Evolutionary conservation across 2,888 invertebrate species (phyloP).

Genomic region (Notocelia uddmanniana): DNA sequence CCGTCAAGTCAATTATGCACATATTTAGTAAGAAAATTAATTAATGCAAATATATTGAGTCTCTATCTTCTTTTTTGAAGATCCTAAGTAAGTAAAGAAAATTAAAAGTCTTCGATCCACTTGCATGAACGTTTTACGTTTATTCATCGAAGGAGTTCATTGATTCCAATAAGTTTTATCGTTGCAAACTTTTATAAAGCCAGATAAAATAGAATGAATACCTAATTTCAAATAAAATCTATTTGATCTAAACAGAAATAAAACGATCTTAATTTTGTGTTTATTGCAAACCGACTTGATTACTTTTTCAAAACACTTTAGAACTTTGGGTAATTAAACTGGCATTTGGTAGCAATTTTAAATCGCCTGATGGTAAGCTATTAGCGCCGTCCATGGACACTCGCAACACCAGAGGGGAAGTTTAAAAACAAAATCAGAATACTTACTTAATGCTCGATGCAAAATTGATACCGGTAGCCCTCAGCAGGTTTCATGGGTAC

Average conservation of each 20-base stretch:
- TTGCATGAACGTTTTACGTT: conserved; percentile 1
- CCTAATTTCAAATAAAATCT: background rate
- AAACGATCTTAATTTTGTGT: conserved; percentile 5
- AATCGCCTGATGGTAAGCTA: no score
- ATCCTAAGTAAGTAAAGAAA: no score
- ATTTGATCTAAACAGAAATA: background rate
- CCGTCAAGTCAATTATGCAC: no score
- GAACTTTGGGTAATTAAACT: conserved; percentile 4
- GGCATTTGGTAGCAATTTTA: background rate
- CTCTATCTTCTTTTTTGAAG: background rate
- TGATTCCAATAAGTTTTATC: conserved; percentile 15
- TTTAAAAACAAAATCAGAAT: no score
- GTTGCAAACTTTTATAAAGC: conserved; percentile 3
- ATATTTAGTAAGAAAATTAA: no score
- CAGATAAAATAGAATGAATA: conserved; percentile 3
- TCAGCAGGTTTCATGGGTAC: no score
- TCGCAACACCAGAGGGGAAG: no score
- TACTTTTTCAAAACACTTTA: conserved; percentile 11
- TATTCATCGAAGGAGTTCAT: conserved; percentile 6
- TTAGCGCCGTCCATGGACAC: no score
- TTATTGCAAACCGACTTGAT: conserved; percentile 13
- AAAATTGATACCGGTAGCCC: no score
- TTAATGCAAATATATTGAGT: background rate
- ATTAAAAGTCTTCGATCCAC: background rate
- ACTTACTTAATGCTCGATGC: no score